These are phyloP conservation scores for Atethmia centrago DNA, from an alignment of 2,888 invertebrate species.

Conservation along the genomic window DNA sequence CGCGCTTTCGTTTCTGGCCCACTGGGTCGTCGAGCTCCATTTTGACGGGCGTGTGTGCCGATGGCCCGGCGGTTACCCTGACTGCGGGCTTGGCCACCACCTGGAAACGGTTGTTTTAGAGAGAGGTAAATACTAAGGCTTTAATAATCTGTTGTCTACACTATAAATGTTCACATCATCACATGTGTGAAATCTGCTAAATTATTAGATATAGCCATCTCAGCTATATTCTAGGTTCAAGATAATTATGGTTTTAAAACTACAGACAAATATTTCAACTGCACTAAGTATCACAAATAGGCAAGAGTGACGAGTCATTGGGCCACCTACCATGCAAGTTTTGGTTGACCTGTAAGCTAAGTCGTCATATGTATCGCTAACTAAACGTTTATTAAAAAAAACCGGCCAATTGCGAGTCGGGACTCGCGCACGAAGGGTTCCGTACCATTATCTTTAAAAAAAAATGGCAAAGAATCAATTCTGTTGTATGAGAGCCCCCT, in stretches of 20 bases:
- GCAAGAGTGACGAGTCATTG: background rate
- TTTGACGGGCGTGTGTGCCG: conserved; percentile 85
- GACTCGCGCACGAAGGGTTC: no score
- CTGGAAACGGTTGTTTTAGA: conserved; percentile 63
- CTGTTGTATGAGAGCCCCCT: no score
- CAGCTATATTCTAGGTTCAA: background rate
- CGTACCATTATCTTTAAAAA: no score
- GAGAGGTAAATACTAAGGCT: background rate
- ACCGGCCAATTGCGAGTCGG: no score
- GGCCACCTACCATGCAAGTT: background rate
- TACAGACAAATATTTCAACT: background rate
- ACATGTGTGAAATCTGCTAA: no score
- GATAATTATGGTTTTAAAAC: background rate
- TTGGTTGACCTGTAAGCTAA: background rate
- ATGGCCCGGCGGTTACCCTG: conserved; percentile 83
- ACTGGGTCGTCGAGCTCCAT: conserved; percentile 91
- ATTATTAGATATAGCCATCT: background rate
- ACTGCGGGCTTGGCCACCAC: conserved; percentile 87
- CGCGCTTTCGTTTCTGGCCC: conserved; percentile 92
- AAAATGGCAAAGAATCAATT: no score
- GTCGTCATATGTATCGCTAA: no score
- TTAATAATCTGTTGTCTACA: background rate
- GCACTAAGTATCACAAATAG: background rate
- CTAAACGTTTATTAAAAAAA: no score
- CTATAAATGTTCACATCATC: background rate